These are phyloP conservation scores for Mastomys natalensis DNA, from an alignment of 2,113 vertebrate genomes.

Conservation along the genomic window DNA sequence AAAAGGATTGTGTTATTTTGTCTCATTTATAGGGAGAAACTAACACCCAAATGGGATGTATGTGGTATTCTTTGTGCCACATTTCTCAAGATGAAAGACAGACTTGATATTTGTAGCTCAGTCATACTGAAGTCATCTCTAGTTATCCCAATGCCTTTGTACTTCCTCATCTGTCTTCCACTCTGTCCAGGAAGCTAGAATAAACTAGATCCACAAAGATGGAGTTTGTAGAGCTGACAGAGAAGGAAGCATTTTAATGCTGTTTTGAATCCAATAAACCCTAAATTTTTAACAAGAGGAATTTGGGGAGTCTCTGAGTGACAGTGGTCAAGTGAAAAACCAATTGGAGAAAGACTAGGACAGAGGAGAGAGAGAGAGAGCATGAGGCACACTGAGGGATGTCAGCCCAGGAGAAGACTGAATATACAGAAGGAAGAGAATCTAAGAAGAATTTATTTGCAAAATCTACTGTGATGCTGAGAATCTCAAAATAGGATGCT, in stretches of 20 bases:
- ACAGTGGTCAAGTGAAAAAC: background rate
- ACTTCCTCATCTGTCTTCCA: background rate
- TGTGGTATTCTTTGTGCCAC: background rate
- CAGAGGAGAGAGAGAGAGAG: background rate
- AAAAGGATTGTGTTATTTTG: constrained; percentile 49
- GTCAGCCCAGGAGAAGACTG: background rate
- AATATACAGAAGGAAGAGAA: background rate
- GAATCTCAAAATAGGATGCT: background rate
- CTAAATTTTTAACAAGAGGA: constrained; percentile 30
- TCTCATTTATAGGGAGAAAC: constrained; percentile 9
- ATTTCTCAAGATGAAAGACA: constrained; percentile 33
- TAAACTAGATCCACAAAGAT: constrained; percentile 3
- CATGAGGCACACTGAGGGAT: background rate
- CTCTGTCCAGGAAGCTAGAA: background rate
- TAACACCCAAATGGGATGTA: background rate
- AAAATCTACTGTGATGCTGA: background rate
- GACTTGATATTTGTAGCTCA: constrained; percentile 6
- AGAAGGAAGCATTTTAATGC: background rate
- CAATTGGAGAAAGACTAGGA: background rate
- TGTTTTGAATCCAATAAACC: constrained; percentile 38
- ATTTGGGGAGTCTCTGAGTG: background rate
- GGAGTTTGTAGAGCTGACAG: constrained; percentile 28
- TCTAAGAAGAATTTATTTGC: background rate
- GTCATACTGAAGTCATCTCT: background rate
- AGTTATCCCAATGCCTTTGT: background rate